These are phyloP conservation scores for Caenorhabditis auriculariae DNA, from an alignment of 2,888 invertebrate species.

Conservation along the genomic window DNA sequence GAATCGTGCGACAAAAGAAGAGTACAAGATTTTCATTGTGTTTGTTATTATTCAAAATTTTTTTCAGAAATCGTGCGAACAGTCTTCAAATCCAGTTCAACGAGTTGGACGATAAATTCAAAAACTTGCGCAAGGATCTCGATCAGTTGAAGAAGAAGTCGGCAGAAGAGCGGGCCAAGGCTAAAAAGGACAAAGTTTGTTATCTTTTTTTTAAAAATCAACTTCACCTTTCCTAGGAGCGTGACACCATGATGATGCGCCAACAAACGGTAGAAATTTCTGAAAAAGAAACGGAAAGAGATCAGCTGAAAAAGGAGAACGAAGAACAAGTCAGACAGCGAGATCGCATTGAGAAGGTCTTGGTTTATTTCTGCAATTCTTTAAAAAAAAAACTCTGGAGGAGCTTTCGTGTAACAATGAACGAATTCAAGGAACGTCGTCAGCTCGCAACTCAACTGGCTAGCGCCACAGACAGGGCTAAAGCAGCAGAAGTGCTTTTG, in stretches of 20 bases:
- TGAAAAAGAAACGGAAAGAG: slow-evolving; percentile 15
- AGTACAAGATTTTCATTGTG: slow-evolving; percentile 13
- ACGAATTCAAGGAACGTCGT: slow-evolving; percentile 16
- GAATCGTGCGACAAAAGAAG: slow-evolving; percentile 38
- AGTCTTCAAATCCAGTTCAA: slow-evolving; percentile 23
- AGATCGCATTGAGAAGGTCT: slow-evolving; percentile 17
- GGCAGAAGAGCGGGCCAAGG: slow-evolving; percentile 34
- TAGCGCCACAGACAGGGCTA: slow-evolving; percentile 24
- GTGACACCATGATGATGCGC: slow-evolving; percentile 6
- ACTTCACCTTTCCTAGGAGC: too few relatives aligned
- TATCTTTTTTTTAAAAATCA: too few relatives aligned
- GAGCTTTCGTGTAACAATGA: too few relatives aligned
- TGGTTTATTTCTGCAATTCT: too few relatives aligned
- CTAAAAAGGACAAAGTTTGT: slow-evolving; percentile 37
- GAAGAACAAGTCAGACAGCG: slow-evolving; percentile 14
- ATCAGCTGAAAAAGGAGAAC: slow-evolving; percentile 14
- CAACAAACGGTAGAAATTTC: slow-evolving; percentile 18
- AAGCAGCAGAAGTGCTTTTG: slow-evolving; percentile 17
- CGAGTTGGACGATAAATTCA: slow-evolving; percentile 40
- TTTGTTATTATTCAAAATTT: slow-evolving; percentile 1
- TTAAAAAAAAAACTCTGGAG: too few relatives aligned
- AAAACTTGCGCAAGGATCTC: slow-evolving; percentile 31
- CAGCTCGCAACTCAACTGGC: slow-evolving; percentile 11
- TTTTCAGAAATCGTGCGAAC: slow-evolving; percentile 19
- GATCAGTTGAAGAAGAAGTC: slow-evolving; percentile 45